A percentile compares a stretch with the other conserved stretches of the same genome.
Conservation (phyloP, 2,888 invertebrate species). For the Hemithea aestivaria region DNA sequence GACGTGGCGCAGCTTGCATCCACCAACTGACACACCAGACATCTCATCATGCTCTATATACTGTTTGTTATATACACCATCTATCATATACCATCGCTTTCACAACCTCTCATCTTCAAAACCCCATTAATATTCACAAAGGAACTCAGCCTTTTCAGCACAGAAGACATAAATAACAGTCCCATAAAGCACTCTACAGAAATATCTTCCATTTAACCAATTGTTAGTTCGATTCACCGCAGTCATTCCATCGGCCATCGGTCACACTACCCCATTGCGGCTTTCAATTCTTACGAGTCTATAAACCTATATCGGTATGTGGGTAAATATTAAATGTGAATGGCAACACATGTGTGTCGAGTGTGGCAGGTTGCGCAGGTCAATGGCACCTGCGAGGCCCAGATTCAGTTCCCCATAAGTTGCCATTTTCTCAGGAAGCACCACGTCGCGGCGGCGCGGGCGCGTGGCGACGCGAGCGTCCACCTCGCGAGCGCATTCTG, state of each 20-base stretch:
- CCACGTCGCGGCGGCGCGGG: conserved; percentile 35
- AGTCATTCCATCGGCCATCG: conserved; percentile 38
- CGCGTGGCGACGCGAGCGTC: conserved; percentile 38
- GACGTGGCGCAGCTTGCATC: conserved; percentile 12
- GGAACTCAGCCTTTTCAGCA: conserved; percentile 2
- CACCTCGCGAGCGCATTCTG: conserved; percentile 59
- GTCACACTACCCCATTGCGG: conserved; percentile 41
- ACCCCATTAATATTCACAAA: not conserved
- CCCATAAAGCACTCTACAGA: conserved; percentile 15
- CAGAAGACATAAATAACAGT: conserved; percentile 11
- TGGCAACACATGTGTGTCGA: conserved; percentile 60
- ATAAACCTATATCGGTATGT: conserved; percentile 59
- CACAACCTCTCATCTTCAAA: not conserved
- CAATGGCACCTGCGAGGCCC: conserved; percentile 69
- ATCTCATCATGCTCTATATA: not conserved
- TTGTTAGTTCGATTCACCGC: conserved; percentile 36
- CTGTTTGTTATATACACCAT: conserved; percentile 11
- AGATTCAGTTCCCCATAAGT: conserved; percentile 75
- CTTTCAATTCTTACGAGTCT: conserved; percentile 49
- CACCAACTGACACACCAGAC: no score
- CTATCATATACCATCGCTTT: conserved; percentile 3
- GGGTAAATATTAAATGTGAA: conserved; percentile 63
- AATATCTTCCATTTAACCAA: conserved; percentile 23
- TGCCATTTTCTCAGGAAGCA: conserved; percentile 76
- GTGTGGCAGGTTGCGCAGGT: conserved; percentile 61